Base-by-base conservation (phyloP, 2,113 vertebrate genomes). In the Tragelaphus strepsiceros region DNA sequence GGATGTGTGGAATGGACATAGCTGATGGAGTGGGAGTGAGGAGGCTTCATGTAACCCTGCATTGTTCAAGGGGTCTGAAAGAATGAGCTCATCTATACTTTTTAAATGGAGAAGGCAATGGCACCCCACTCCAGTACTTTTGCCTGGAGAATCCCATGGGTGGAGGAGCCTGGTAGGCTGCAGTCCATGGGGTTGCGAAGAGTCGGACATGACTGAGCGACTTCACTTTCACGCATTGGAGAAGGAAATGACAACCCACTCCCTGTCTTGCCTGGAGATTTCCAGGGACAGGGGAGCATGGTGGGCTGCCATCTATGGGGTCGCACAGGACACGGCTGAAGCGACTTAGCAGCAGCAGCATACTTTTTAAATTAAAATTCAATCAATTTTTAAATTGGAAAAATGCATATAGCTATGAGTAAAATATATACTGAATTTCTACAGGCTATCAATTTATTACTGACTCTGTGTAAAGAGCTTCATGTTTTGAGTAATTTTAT, bases 321-420 rank as follows among this genome's bases (percentile, higher is more conserved):
- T 43, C 6, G 43, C 43, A 43, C 43, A 43, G 43, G 43, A 43
- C 6, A 1, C 5, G 43, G 6, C 5, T 43, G 43, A 43, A 43
- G 43, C 43, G 5, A 43, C 43, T 43, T 43, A 43, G 43, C 43
- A 43, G 43, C 43, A 43, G 43, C 43, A 43, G 43, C 43, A 39
- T n/a, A 39, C 67, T 96, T 35, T 35, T 8, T 61, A 86, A 89
- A 96, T 87, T 95, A 83, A 94, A 93, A 78, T 90, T 28, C 21
- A 64, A 58, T 85, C 88, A 51, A 49, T 93, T 88, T 86, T 91
- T 81, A 87, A 97, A 84, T 94, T 97, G 17, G 39, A 91, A 89
- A 81, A 21, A 74, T 46, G 6, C 32, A 30, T 87, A 74, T 39
- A 71, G 21, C 30, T 86, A 62, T 53, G 24, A 93, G 14, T 67